Evolutionary conservation across 2,888 invertebrate species (phyloP).

Genomic region (Clanis bilineata): DNA sequence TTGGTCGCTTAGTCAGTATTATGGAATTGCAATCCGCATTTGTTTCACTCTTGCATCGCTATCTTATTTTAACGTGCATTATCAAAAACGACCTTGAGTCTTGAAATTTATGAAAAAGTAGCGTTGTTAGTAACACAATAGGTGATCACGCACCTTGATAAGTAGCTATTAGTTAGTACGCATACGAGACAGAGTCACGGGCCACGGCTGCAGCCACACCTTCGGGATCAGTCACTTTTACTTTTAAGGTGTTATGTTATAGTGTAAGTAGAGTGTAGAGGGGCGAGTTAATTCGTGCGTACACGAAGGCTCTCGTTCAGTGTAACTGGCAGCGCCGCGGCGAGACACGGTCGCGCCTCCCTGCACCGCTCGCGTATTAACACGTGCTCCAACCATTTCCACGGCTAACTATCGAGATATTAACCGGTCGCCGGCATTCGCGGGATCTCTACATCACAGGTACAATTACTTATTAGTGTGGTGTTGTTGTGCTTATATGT

Average conservation of each 20-base stretch:
- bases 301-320: slow-evolving; percentile 44
- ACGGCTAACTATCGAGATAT: too few relatives aligned
- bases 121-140: slow-evolving; percentile 40
- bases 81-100: slow-evolving; percentile 45
- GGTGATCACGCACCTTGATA: slow-evolving; percentile 52
- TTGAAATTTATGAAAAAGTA: slow-evolving; percentile 38
- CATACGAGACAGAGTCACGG: slow-evolving; percentile 53
- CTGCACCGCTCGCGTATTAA: slow-evolving; percentile 36
- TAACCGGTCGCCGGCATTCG: slow-evolving; percentile 8
- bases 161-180: slow-evolving; percentile 42
- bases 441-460: slow-evolving; percentile 15
- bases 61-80: slow-evolving; percentile 6
- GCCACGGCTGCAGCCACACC: slow-evolving; percentile 59
- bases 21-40: not conserved
- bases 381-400: slow-evolving; percentile 34
- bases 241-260: slow-evolving; percentile 60
- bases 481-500: not conserved
- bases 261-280: slow-evolving; percentile 52
- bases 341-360: slow-evolving; percentile 49
- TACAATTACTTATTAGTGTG: slow-evolving; percentile 17
- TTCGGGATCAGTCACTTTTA: slow-evolving; percentile 76
- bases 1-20: not conserved
- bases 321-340: slow-evolving; percentile 47
- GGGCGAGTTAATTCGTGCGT: slow-evolving; percentile 53
- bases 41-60: not conserved